phyloP scores from a whole-genome alignment of 2,888 invertebrate genomes.

The Poecilus cupreus region DNA sequence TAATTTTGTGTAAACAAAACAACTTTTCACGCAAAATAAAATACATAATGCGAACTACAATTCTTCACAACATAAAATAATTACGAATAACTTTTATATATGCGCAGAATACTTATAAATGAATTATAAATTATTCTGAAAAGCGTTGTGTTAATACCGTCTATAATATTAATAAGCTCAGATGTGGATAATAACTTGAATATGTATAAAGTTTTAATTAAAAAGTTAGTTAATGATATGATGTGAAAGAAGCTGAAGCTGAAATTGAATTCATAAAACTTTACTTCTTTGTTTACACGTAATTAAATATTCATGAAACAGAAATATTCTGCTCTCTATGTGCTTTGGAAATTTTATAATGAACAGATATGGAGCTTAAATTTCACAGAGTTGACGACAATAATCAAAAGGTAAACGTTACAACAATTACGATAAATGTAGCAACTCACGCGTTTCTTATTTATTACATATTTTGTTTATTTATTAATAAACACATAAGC shows the following conservation, averaged over 20 bases:
- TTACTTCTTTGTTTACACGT: slow-evolving; percentile 41
- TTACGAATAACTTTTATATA: too few species aligned
- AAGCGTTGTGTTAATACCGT: background rate
- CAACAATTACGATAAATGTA: too few species aligned
- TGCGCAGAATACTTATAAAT: background rate
- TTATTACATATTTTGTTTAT: too few species aligned
- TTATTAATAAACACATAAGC: too few species aligned
- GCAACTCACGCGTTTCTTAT: too few species aligned
- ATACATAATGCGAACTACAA: too few species aligned
- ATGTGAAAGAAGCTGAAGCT: slow-evolving; percentile 33
- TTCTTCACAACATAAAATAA: too few species aligned
- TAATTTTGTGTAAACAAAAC: too few species aligned
- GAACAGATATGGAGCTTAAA: background rate
- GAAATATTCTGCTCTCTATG: background rate
- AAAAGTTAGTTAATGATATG: slow-evolving; percentile 41
- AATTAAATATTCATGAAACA: slow-evolving; percentile 35
- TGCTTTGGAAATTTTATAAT: background rate
- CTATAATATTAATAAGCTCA: slow-evolving; percentile 30
- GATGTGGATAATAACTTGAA: slow-evolving; percentile 34
- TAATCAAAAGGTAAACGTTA: background rate
- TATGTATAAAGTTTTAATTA: slow-evolving; percentile 42
- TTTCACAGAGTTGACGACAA: background rate
- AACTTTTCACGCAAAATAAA: too few species aligned
- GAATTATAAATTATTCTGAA: slow-evolving; percentile 7
- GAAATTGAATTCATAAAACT: slow-evolving; percentile 43